Percentiles rank a stretch among this genome's conserved stretches.
These are phyloP conservation scores for Leptoclinus maculatus DNA, from an alignment of 2,797 vertebrate species.

Conservation along the genomic window DNA sequence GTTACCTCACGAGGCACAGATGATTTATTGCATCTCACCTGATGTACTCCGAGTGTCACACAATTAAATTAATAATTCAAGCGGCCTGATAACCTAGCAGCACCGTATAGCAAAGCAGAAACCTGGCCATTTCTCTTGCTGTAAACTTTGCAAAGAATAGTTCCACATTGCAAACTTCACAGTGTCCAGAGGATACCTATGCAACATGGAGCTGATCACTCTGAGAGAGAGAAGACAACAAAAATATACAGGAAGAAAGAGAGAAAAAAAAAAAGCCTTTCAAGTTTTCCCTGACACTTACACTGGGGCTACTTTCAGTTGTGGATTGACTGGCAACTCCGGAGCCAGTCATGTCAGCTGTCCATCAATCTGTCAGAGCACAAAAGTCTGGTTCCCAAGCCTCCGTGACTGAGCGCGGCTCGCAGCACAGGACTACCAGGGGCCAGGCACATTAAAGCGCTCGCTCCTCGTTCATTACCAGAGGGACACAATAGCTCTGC, in stretches of 20 bases:
- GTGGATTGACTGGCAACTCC: constrained; percentile 75
- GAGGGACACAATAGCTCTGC: constrained; percentile 54
- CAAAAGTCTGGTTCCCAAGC: constrained; percentile 58
- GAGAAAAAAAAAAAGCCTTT: constrained; percentile 46
- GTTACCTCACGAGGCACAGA: constrained; percentile 43
- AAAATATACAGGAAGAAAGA: background rate
- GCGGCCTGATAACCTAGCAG: background rate
- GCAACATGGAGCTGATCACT: constrained; percentile 53
- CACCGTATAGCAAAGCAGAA: constrained; percentile 6
- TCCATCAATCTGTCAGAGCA: constrained; percentile 78
- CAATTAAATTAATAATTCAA: constrained; percentile 57
- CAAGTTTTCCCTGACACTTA: constrained; percentile 58
- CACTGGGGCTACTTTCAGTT: constrained; percentile 64
- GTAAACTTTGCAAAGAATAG: constrained; percentile 65
- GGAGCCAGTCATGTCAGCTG: constrained; percentile 79
- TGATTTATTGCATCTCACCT: constrained; percentile 61
- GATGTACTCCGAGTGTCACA: constrained; percentile 42
- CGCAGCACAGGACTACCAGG: constrained; percentile 53
- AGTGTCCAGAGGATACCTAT: constrained; percentile 59
- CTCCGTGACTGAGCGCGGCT: constrained; percentile 33
- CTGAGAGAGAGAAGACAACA: constrained; percentile 54
- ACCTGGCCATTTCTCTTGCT: constrained; percentile 23
- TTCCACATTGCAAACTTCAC: constrained; percentile 48
- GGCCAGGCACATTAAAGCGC: constrained; percentile 73
- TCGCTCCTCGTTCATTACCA: constrained; percentile 65